Evolutionary conservation across 1,140 invertebrate species (phyloP).

Genomic region (Drosophila pseudoobscura): DNA sequence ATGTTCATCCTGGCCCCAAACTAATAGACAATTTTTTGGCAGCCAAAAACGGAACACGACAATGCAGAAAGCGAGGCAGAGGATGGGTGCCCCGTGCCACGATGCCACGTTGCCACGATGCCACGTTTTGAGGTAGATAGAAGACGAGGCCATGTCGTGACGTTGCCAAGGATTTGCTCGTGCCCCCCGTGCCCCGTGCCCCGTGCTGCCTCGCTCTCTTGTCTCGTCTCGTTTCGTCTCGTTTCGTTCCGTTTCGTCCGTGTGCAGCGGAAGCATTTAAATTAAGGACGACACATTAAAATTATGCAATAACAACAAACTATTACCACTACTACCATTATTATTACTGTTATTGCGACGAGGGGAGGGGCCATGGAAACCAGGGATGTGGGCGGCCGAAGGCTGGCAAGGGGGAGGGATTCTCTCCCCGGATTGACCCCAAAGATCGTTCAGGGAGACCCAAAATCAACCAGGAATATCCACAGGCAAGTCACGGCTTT

Average conservation of each 20-base stretch:
- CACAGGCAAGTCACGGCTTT: too few species aligned
- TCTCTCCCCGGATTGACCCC: too few species aligned
- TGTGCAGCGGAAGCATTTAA: constrained; percentile 80
- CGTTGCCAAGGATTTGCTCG: constrained; percentile 69
- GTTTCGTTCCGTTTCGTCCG: constrained; percentile 33
- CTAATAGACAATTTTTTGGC: constrained; percentile 82
- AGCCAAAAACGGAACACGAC: constrained; percentile 59
- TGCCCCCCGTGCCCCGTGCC: constrained; percentile 24
- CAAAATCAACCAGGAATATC: too few species aligned
- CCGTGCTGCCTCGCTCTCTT: constrained; percentile 12
- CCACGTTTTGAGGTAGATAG: constrained; percentile 25
- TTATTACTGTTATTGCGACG: constrained; percentile 15
- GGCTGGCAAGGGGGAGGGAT: too few species aligned
- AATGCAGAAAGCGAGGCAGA: constrained; percentile 29
- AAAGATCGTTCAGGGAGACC: too few species aligned
- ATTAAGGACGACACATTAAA: constrained; percentile 82
- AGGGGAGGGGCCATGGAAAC: background rate
- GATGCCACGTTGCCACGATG: background rate
- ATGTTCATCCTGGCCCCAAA: constrained; percentile 73
- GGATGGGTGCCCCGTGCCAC: too few species aligned
- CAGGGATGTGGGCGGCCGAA: too few species aligned
- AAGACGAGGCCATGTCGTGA: constrained; percentile 60
- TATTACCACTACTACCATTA: constrained; percentile 56
- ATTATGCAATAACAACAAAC: constrained; percentile 79
- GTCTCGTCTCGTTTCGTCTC: too few species aligned